Evolutionary conservation across 2,113 vertebrate species (phyloP), one percentile per base, ranked within the genome.

Genomic region (Ranitomeya variabilis): DNA sequence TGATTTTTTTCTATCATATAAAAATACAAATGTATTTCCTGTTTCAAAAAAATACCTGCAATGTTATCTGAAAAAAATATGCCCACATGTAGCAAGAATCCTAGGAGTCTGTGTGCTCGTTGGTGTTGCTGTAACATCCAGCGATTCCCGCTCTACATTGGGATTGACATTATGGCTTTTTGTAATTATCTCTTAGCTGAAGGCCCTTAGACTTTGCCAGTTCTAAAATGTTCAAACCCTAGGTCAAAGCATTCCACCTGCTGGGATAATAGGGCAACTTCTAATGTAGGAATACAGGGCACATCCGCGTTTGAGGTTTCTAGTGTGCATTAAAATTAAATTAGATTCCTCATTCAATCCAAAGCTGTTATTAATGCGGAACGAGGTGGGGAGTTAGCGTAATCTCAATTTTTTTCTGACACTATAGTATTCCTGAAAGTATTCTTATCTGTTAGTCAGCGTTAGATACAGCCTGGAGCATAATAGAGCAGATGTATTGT

Each of bases 221-320:
- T 66, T 82, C 79, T 67, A 74, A 89, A 14, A 76, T 79, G 77
- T 71, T 23, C 52, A 31, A 78, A 54, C 26, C 21, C 76, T 86
- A 80, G 85, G 45, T 88, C 60, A 54, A 23, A 71, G 37, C 78
- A 55, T 18, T 62, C 86, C 62, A 86, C 82, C 88, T 88, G 83
- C 67, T 83, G 55, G 79, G 62, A 60, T 79, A 59, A 62, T 52
- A 59, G 19, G 16, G 77, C 90, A 86, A 31, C 52, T 64, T 84
- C 54, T 45, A 16, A 85, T 5, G n/a, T 52, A n/a, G 23, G 31
- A 60, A 66, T 66, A 66, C 59, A 86, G 59, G n/a, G 59, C 85
- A 80, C 31, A 73, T 79, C 74, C n/a, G n/a, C 54, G 45, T 23
- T 51, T 26, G 21, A 59, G 74, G 66, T 26, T 52, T 31, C 73